These are phyloP conservation scores for Choloepus didactylus DNA, from an alignment of 2,797 vertebrate genomes.

Conservation along the genomic window DNA sequence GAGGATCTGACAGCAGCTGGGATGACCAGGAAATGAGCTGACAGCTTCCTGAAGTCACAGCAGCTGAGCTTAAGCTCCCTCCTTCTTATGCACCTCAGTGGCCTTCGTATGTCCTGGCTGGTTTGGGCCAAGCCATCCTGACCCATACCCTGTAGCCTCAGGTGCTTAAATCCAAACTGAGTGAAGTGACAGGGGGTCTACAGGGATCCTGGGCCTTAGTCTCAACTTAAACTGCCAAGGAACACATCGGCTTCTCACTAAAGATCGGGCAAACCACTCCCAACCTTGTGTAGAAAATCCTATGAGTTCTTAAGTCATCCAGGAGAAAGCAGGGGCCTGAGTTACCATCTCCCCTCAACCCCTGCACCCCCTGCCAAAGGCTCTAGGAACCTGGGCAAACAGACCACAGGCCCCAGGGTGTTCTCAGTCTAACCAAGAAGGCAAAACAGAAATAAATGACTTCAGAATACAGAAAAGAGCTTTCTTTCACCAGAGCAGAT, in stretches of 20 bases:
- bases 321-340: neutral
- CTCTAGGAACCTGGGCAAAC: slow-evolving; percentile 45
- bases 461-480: slow-evolving; percentile 24
- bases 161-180: neutral
- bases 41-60: accelerated
- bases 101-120: accelerated
- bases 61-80: no score
- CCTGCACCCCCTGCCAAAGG: neutral
- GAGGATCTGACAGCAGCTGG: neutral
- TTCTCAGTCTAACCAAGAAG: neutral
- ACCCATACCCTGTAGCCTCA: neutral
- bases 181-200: neutral
- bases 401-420: neutral
- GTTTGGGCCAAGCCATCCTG: neutral
- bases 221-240: neutral
- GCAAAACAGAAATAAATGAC: slow-evolving; percentile 48
- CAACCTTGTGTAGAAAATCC: neutral
- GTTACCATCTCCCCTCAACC: no score
- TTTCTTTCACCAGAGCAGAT: slow-evolving; percentile 54
- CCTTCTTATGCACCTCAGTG: accelerated
- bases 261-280: neutral
- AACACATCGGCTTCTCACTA: neutral
- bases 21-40: neutral
- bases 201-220: no score
- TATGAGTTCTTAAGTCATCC: neutral